These are phyloP conservation scores for Ardeotis arabs DNA, from an alignment of 2,113 vertebrate species.

Conservation along the genomic window DNA sequence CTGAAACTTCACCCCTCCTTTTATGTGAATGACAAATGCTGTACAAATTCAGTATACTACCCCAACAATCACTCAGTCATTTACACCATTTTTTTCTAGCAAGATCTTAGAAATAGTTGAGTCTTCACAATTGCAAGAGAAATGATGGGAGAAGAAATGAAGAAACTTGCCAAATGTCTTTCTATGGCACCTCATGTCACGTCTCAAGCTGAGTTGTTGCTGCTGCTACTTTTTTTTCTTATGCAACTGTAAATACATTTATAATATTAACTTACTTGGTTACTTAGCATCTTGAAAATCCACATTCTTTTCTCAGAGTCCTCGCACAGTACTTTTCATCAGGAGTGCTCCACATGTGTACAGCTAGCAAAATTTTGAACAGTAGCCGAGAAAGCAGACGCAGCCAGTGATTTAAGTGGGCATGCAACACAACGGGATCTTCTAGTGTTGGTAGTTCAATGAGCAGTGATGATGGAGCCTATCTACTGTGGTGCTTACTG, in stretches of 20 bases:
- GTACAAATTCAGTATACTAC: constrained; percentile 23
- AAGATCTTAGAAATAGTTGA: background rate
- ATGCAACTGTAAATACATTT: background rate
- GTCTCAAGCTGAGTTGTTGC: background rate
- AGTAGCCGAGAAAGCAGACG: background rate
- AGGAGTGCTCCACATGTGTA: background rate
- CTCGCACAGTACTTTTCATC: background rate
- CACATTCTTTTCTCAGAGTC: background rate
- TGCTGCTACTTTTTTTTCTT: background rate
- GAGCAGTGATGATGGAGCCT: background rate
- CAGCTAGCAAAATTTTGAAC: background rate
- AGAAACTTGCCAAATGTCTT: background rate
- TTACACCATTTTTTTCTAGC: background rate
- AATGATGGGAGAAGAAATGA: background rate
- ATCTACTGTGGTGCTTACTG: background rate
- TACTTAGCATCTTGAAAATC: background rate
- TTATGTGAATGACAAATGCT: constrained; percentile 35
- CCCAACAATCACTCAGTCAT: constrained; percentile 1
- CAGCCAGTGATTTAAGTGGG: background rate
- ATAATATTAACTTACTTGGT: background rate
- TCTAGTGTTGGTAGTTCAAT: background rate
- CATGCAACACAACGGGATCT: background rate
- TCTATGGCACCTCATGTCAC: background rate
- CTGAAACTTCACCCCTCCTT: constrained; percentile 43
- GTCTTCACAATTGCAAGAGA: background rate